Evolutionary conservation across 2,113 vertebrate species (phyloP).

Genomic region (Mesitornis unicolor): DNA sequence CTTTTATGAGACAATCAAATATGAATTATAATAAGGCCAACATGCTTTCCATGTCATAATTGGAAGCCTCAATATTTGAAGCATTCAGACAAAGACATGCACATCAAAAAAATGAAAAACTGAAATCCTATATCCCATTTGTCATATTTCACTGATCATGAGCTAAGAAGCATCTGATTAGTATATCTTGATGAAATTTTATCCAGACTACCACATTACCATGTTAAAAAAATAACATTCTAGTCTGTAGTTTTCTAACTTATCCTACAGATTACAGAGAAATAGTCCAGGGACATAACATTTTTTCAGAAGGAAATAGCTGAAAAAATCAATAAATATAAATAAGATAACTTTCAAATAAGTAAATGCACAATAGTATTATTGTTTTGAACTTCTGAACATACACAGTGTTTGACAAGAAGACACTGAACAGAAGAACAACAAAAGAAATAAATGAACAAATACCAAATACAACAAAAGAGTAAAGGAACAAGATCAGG

Average conservation of each 20-base stretch:
- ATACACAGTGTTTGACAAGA: background rate
- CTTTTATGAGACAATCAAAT: background rate
- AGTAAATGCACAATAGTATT: background rate
- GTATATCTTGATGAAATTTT: background rate
- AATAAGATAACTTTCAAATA: background rate
- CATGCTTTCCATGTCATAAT: background rate
- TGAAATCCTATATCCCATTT: background rate
- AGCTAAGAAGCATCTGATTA: background rate
- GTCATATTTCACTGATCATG: background rate
- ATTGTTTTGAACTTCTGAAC: background rate
- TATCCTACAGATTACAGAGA: background rate
- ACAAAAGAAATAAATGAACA: background rate
- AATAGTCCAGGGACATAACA: background rate
- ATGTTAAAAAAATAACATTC: background rate
- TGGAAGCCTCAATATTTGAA: background rate
- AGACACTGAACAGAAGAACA: background rate
- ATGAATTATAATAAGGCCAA: background rate
- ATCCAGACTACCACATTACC: background rate
- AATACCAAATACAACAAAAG: background rate
- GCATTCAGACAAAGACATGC: accelerated
- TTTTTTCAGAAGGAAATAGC: background rate
- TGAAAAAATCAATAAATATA: background rate
- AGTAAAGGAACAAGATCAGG: background rate
- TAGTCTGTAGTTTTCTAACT: background rate
- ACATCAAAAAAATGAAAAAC: background rate